A percentile compares a stretch with the other conserved stretches of the same genome.
Conservation (phyloP, 1,140 invertebrate species). For the Heliconius himera region DNA sequence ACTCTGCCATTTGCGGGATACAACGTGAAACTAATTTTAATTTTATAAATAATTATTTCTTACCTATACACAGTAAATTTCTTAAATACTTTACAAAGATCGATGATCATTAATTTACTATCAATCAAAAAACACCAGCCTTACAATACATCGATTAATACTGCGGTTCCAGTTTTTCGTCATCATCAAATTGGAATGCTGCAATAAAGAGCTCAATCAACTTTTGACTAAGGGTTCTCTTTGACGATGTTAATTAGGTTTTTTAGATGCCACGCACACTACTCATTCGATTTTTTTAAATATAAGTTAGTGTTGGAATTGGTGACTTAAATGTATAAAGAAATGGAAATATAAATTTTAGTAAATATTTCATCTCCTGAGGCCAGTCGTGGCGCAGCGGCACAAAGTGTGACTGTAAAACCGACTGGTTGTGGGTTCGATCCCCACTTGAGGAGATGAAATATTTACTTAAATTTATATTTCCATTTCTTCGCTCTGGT, state of each 20-base stretch:
- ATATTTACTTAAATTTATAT: too few relatives aligned
- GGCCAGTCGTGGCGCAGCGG: too few relatives aligned
- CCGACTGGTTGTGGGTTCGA: too few relatives aligned
- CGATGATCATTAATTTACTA: neutral
- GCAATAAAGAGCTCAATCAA: constrained; percentile 59
- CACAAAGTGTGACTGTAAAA: too few relatives aligned
- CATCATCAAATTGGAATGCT: constrained; percentile 51
- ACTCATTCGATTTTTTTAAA: neutral
- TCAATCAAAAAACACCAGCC: constrained; percentile 2
- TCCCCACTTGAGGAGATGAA: too few relatives aligned
- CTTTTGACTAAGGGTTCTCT: constrained; percentile 47
- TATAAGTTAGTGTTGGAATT: neutral
- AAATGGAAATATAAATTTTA: too few relatives aligned
- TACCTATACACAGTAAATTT: neutral
- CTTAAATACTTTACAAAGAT: neutral
- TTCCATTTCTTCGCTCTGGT: too few relatives aligned
- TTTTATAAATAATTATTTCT: neutral
- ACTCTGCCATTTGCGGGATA: too few relatives aligned
- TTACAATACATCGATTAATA: constrained; percentile 33
- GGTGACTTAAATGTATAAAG: neutral
- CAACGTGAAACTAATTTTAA: too few relatives aligned
- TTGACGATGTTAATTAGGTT: constrained; percentile 63
- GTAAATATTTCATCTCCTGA: too few relatives aligned
- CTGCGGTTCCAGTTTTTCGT: constrained; percentile 22
- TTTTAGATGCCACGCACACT: constrained; percentile 35